A percentile compares a stretch with the other conserved stretches of the same genome.
phyloP scores from a whole-genome alignment of 2,797 vertebrate genomes.

The Malurus leucopterus region DNA sequence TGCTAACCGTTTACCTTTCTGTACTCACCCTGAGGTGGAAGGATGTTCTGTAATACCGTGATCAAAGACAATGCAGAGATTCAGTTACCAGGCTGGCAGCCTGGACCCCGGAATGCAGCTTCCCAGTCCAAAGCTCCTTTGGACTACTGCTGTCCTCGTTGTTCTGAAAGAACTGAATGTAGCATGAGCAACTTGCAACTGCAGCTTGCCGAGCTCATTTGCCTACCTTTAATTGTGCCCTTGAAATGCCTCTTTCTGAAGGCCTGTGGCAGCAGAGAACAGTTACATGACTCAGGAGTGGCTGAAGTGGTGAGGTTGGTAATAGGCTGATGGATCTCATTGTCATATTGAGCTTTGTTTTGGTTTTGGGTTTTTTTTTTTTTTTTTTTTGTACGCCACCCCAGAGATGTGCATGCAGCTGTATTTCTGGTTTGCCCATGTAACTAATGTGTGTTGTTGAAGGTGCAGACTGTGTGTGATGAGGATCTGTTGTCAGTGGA shows the following conservation, averaged over 20 bases:
- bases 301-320: not conserved
- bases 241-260: not conserved
- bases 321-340: not conserved
- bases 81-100: not conserved
- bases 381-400: not conserved
- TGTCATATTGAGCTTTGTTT: not conserved
- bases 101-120: not conserved
- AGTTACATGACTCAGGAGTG: slow-evolving; percentile 39
- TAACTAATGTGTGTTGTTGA: not conserved
- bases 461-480: not conserved
- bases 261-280: not conserved
- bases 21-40: not conserved
- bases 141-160: not conserved
- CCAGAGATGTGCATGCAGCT: not conserved
- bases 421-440: not conserved
- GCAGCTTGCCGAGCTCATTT: not conserved
- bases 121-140: not conserved
- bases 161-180: not conserved
- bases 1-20: not conserved
- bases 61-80: not conserved
- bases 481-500: not conserved
- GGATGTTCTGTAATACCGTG: not conserved
- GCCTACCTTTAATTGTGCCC: not conserved
- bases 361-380: not conserved
- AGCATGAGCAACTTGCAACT: not conserved